Evolutionary conservation across 2,113 vertebrate genomes (phyloP).

Genomic region (Xenopus borealis): DNA sequence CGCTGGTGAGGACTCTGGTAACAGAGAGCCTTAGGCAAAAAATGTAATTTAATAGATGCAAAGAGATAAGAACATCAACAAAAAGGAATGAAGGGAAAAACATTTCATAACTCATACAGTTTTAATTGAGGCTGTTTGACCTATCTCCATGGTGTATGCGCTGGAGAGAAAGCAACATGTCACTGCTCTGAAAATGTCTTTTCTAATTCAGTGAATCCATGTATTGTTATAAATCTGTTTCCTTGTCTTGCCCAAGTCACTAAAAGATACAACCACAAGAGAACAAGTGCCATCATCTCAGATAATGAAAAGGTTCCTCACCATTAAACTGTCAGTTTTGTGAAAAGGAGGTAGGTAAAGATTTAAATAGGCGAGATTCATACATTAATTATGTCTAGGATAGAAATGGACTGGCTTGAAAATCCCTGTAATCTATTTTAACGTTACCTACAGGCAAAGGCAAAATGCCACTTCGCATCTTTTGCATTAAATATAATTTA

Average conservation of each 20-base stretch:
- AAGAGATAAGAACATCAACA: conserved; percentile 40
- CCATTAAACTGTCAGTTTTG: conserved; percentile 45
- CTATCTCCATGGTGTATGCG: conserved; percentile 37
- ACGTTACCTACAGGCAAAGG: conserved; percentile 36
- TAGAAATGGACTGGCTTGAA: conserved; percentile 37
- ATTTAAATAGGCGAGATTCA: conserved; percentile 43
- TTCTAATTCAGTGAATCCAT: conserved; percentile 42
- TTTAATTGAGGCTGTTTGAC: conserved; percentile 41
- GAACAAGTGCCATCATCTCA: conserved; percentile 44
- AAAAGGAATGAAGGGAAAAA: conserved; percentile 19
- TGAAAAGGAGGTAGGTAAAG: conserved; percentile 34
- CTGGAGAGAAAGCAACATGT: conserved; percentile 46
- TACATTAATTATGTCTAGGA: conserved; percentile 46
- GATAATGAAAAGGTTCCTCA: conserved; percentile 45
- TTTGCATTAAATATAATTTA: conserved; percentile 20
- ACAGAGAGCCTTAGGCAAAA: conserved; percentile 30
- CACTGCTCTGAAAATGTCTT: conserved; percentile 46
- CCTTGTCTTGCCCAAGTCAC: conserved; percentile 45
- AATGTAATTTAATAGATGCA: conserved; percentile 38
- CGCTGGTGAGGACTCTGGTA: background rate
- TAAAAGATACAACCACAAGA: conserved; percentile 45
- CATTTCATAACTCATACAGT: conserved; percentile 41
- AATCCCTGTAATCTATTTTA: conserved; percentile 40
- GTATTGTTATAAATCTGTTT: conserved; percentile 47
- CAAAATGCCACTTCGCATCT: conserved; percentile 38